A percentile compares a stretch with the other conserved stretches of the same genome.
Evolutionary conservation across 1,140 invertebrate species (phyloP).

Genomic region (Philaenus spumarius): DNA sequence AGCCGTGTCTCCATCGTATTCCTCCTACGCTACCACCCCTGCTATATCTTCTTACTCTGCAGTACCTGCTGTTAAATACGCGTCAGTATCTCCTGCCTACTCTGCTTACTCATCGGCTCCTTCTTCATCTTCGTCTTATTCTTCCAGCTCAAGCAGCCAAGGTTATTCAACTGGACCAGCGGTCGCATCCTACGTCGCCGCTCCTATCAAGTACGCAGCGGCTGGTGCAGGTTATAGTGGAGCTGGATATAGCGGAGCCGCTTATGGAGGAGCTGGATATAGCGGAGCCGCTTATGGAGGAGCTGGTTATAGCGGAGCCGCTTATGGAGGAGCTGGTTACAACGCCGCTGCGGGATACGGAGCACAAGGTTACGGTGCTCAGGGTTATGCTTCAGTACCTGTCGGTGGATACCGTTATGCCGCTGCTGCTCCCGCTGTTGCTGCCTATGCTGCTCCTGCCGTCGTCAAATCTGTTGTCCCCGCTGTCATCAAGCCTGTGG

Average conservation of each 20-base stretch:
- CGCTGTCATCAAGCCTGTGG: conserved; percentile 24
- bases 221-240: background rate
- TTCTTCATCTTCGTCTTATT: background rate
- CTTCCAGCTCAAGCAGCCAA: background rate
- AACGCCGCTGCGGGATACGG: background rate
- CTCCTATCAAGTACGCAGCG: background rate
- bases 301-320: background rate
- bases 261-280: background rate
- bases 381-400: too few relatives aligned
- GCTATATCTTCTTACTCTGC: conserved; percentile 4
- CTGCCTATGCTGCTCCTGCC: conserved; percentile 13
- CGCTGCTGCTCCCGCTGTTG: background rate
- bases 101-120: conserved; percentile 11
- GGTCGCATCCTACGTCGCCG: background rate
- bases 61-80: background rate
- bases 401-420: background rate
- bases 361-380: background rate
- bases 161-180: conserved; percentile 12
- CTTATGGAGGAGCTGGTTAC: background rate
- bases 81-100: conserved; percentile 8
- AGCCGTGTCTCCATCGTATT: conserved; percentile 2
- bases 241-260: background rate
- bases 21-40: background rate
- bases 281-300: too few relatives aligned
- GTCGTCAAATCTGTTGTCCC: conserved; percentile 8